These are phyloP conservation scores for Taeniopygia guttata DNA, from an alignment of 2,797 vertebrate genomes.

Conservation along the genomic window DNA sequence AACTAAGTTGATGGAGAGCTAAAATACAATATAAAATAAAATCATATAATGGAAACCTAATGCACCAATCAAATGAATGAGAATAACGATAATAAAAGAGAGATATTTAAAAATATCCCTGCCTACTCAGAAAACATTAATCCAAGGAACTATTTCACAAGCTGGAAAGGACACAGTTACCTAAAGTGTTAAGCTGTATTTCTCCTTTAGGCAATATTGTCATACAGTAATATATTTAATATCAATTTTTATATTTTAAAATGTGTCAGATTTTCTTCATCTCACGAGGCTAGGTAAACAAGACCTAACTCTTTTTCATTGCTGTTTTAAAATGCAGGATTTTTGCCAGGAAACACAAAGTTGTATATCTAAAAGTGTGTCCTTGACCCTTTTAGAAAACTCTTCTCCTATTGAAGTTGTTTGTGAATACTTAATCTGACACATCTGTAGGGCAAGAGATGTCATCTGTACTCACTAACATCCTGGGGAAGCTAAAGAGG, in stretches of 20 bases:
- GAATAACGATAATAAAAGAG: background rate
- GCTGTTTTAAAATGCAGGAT: background rate
- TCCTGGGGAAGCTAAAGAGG: background rate
- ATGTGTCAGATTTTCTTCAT: background rate
- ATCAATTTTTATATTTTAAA: background rate
- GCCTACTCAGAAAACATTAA: background rate
- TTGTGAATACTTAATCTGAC: background rate
- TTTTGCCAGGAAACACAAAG: background rate
- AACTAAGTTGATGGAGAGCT: background rate
- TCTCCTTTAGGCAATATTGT: background rate
- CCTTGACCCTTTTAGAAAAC: background rate
- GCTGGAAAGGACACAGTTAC: background rate
- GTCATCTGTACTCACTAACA: background rate
- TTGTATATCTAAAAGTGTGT: background rate
- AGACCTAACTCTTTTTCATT: background rate
- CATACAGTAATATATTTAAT: background rate
- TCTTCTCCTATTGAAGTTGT: background rate
- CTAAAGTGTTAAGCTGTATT: background rate
- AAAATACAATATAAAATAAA: background rate
- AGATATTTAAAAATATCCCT: background rate
- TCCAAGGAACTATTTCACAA: background rate
- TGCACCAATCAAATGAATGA: background rate
- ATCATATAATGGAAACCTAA: background rate
- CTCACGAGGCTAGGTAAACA: background rate
- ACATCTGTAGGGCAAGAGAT: background rate